Percentiles rank a stretch among this genome's conserved stretches.
Evolutionary conservation across 2,888 invertebrate genomes (phyloP).

Genomic region (Malthinus seriepunctatus): DNA sequence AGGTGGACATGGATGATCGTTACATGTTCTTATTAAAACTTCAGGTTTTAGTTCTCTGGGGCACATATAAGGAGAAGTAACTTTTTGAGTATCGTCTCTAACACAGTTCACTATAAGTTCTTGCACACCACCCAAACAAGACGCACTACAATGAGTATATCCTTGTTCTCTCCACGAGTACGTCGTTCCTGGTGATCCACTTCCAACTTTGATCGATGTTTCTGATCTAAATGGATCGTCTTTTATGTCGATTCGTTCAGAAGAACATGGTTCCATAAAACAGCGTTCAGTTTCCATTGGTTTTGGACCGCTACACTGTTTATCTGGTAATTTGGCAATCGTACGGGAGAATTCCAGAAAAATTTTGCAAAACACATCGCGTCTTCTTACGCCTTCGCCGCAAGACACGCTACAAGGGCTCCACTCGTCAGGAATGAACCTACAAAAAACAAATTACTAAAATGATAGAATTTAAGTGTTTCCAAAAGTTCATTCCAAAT

Average conservation of each 20-base stretch:
- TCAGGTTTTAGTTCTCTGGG: constrained; percentile 87
- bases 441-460: constrained; percentile 51
- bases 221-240: constrained; percentile 45
- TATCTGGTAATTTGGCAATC: constrained; percentile 84
- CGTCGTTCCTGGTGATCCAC: constrained; percentile 76
- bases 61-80: constrained; percentile 87
- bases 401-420: constrained; percentile 79
- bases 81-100: constrained; percentile 82
- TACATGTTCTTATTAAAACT: constrained; percentile 86
- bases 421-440: constrained; percentile 93
- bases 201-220: constrained; percentile 33
- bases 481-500: too few species aligned
- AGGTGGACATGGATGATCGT: constrained; percentile 94
- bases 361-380: constrained; percentile 93
- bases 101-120: constrained; percentile 89
- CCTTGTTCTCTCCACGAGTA: constrained; percentile 90
- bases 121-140: constrained; percentile 87
- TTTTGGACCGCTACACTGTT: constrained; percentile 84
- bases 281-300: constrained; percentile 83
- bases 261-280: constrained; percentile 75
- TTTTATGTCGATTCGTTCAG: constrained; percentile 59
- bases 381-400: constrained; percentile 84
- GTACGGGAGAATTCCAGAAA: constrained; percentile 90
- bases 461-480: neutral
- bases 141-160: constrained; percentile 91